A percentile compares a stretch with the other conserved stretches of the same genome.
Conservation (phyloP, 2,113 vertebrate species). For the Triplophysa siluroides region DNA sequence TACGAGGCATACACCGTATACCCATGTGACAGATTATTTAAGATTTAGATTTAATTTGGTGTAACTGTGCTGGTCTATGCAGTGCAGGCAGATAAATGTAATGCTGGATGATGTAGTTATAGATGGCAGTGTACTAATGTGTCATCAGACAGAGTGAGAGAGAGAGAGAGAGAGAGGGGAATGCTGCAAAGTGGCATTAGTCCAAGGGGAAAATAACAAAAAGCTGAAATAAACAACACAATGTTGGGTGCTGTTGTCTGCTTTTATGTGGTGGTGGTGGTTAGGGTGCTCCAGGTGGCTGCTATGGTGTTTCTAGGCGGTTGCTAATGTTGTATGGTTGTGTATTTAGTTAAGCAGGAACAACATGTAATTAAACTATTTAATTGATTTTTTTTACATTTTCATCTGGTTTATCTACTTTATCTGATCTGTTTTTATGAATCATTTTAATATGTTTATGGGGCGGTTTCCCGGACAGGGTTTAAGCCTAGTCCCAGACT, state of each 20-base stretch:
- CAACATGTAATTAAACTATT: too few relatives aligned
- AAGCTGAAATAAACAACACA: too few relatives aligned
- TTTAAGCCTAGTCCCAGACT: too few relatives aligned
- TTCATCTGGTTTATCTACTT: too few relatives aligned
- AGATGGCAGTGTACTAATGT: neutral
- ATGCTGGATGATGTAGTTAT: neutral
- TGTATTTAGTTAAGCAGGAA: too few relatives aligned
- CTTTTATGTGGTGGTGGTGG: neutral
- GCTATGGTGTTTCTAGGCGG: neutral
- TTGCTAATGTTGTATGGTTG: too few relatives aligned
- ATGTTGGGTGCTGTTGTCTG: neutral
- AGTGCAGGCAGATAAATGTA: neutral
- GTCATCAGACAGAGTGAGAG: neutral
- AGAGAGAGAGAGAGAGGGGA: conserved; percentile 28
- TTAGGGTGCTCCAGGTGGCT: neutral
- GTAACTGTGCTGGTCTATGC: neutral
- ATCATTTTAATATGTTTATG: too few relatives aligned
- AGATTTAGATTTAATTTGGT: neutral
- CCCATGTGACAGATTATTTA: neutral
- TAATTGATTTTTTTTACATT: too few relatives aligned
- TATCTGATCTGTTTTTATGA: too few relatives aligned
- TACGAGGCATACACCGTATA: neutral
- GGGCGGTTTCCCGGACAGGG: too few relatives aligned
- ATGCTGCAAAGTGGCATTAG: neutral
- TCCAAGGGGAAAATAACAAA: neutral